These are phyloP conservation scores for Manis crassicaudata DNA, from an alignment of 2,797 vertebrate genomes.

Conservation along the genomic window DNA sequence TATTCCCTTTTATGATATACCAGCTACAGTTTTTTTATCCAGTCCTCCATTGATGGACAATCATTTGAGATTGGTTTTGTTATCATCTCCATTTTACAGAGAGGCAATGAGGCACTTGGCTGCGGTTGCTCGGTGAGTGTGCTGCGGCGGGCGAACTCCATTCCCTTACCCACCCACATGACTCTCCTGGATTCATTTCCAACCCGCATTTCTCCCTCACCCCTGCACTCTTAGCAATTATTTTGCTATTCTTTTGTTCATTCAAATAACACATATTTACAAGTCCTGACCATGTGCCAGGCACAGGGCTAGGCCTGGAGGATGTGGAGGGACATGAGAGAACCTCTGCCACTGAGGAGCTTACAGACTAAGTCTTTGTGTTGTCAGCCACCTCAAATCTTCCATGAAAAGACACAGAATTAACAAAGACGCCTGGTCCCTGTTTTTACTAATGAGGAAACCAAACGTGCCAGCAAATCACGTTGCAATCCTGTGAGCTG, in stretches of 20 bases:
- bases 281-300: conserved; percentile 8
- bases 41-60: neutral
- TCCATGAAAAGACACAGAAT: neutral
- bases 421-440: neutral
- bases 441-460: neutral
- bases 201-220: neutral
- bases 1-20: neutral
- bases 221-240: neutral
- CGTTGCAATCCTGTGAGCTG: neutral
- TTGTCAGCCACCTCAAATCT: neutral
- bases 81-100: neutral
- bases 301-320: neutral
- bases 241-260: neutral
- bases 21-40: neutral
- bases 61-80: neutral
- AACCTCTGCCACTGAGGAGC: neutral
- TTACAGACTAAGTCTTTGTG: neutral
- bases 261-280: conserved; percentile 19
- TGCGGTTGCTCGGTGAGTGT: fast-evolving
- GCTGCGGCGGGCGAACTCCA: neutral
- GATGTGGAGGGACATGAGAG: neutral
- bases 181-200: neutral
- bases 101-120: neutral
- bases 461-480: neutral
- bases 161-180: fast-evolving